Evolutionary conservation across 92 coral and sea anemone genomes (phyloP), one percentile per base, ranked within the genome.

Genomic region (Actinernus sp.): DNA sequence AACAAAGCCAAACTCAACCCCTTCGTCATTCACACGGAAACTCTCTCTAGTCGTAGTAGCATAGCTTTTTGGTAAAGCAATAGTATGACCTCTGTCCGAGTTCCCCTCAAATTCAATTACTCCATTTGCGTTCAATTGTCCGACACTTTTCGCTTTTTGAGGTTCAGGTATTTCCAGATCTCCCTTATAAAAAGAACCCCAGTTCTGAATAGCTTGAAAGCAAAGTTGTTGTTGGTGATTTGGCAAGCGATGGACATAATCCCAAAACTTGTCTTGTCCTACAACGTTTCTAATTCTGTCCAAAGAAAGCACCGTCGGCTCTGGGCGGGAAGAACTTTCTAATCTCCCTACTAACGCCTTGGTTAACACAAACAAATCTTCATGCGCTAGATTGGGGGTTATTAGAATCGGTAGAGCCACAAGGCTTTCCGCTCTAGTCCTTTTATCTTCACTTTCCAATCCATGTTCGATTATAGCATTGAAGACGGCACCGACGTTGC

Each of bases 391-490:
- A 69, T 91, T 95, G 32, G 95, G 96, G 52, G 96, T 95, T 23
- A 95, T 91, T 22, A 95, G 83, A 71, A 95, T 95, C 34, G 99
- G 99, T 46, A 95, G 61, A 37, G 97, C 97, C 19, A 95, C 91
- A 63, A 95, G 65, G 53, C 97, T 84, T 62, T 95, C 99, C 30
- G 82, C 81, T 74, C 91, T 74, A 26, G 99, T 95, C 73, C 86
- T 90, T 54, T 82, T 82, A 61, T 95, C 84, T 37, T 95, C 97
- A 62, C 97, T 95, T 57, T 95, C 90, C 55, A 95, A 84, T 17
- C 99, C 99, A 46, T 87, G 92, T 60, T 79, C 92, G 54, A 95
- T 91, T 27, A 95, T 91, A 50, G 99, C 97, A 55, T 88, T 91
- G 77, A 95, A 76, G 38, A 91, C 88, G 53, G 80, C 85, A 31